phyloP scores from a whole-genome alignment of 1,140 invertebrate genomes.

The Platorchestia sp. region DNA sequence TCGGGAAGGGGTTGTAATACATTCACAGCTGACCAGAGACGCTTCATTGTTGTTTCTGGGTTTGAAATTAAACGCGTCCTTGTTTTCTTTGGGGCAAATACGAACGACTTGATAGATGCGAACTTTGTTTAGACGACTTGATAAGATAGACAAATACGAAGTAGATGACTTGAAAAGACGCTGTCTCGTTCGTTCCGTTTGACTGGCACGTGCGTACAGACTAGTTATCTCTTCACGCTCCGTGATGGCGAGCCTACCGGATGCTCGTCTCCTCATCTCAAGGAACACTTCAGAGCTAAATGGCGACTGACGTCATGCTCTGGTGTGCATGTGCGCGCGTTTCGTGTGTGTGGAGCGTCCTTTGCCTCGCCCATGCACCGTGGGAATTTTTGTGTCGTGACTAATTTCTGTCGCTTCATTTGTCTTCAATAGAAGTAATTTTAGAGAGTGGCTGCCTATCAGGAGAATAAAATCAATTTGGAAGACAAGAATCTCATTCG shows the following conservation, averaged over 20 bases:
- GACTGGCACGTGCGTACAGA: too few relatives aligned
- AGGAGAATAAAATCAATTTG: background rate
- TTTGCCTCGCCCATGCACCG: background rate
- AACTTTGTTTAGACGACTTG: too few relatives aligned
- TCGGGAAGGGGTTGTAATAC: background rate
- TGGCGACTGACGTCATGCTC: background rate
- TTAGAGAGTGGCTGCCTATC: too few relatives aligned
- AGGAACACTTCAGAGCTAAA: background rate
- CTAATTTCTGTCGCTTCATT: background rate
- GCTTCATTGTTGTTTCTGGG: background rate
- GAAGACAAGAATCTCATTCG: background rate
- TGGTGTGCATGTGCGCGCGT: too few relatives aligned
- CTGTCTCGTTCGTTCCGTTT: too few relatives aligned
- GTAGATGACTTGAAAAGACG: too few relatives aligned
- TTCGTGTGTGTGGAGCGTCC: background rate
- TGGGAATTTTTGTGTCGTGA: background rate
- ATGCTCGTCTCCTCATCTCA: background rate
- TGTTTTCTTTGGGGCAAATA: too few relatives aligned
- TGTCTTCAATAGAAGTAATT: background rate
- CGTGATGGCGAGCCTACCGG: background rate
- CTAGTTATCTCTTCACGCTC: too few relatives aligned
- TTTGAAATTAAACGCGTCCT: too few relatives aligned
- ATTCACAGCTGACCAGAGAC: too few relatives aligned
- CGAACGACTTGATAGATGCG: too few relatives aligned
- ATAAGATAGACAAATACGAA: too few relatives aligned